A percentile compares a stretch with the other conserved stretches of the same genome.
Evolutionary conservation across 2,797 vertebrate genomes (phyloP).

Genomic region (Sciaenops ocellatus): DNA sequence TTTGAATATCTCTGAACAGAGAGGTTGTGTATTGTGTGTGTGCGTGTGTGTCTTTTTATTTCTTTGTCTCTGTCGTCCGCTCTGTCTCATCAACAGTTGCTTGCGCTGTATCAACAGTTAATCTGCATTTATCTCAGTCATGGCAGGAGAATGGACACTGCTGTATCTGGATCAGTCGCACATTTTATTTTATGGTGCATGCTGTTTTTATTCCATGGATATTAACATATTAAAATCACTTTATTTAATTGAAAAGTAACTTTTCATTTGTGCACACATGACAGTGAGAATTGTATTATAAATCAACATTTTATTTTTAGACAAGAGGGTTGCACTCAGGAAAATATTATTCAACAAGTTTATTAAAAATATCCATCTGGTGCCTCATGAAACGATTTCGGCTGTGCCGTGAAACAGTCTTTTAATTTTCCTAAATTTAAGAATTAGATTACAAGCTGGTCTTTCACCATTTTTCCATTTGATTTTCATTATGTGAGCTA

Average conservation of each 20-base stretch:
- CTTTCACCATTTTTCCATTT: not conserved
- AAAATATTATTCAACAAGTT: too few relatives aligned
- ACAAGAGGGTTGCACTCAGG: too few relatives aligned
- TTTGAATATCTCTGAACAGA: conserved; percentile 73
- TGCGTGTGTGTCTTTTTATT: conserved; percentile 28
- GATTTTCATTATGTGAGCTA: not conserved
- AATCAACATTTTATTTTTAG: not conserved
- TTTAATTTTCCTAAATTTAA: not conserved
- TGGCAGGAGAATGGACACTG: conserved; percentile 2
- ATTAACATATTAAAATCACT: not conserved
- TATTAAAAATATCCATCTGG: too few relatives aligned
- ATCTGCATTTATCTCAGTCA: conserved; percentile 9
- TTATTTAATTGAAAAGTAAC: not conserved
- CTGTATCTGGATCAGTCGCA: conserved; percentile 1
- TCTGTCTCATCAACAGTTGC: conserved; percentile 29
- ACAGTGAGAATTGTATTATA: not conserved
- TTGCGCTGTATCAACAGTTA: conserved; percentile 17
- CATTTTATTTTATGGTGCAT: not conserved
- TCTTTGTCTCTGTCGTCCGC: conserved; percentile 39
- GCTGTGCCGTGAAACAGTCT: too few relatives aligned
- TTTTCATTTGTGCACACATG: not conserved
- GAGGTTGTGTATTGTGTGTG: conserved; percentile 56
- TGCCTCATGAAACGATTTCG: too few relatives aligned
- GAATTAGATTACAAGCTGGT: too few relatives aligned
- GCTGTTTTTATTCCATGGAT: not conserved